phyloP scores from a whole-genome alignment of 2,888 invertebrate genomes.

The Trissolcus brochymenae region DNA sequence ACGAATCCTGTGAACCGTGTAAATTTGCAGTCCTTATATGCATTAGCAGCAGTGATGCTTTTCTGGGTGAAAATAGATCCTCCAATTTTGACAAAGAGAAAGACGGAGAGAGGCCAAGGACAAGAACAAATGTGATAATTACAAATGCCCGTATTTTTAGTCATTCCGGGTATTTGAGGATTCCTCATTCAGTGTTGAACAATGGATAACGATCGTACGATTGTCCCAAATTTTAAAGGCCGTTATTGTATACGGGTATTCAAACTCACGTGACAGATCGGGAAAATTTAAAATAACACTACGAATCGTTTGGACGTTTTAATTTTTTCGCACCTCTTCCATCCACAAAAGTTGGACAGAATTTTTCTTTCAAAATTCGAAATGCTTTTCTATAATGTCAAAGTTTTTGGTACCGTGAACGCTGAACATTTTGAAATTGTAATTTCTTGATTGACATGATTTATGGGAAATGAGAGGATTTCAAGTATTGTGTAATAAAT shows the following conservation, averaged over 20 bases:
- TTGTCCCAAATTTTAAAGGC: constrained; percentile 54
- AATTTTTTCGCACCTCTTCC: neutral
- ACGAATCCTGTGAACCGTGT: constrained; percentile 31
- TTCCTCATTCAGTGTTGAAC: constrained; percentile 49
- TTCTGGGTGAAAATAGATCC: constrained; percentile 38
- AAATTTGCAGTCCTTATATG: constrained; percentile 23
- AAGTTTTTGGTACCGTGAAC: too few species aligned
- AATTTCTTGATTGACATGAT: too few species aligned
- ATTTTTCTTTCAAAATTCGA: neutral
- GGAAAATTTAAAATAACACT: constrained; percentile 15
- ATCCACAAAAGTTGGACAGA: too few species aligned
- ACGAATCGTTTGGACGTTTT: too few species aligned
- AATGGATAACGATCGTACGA: constrained; percentile 53
- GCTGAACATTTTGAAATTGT: too few species aligned
- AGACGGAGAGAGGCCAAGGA: constrained; percentile 48
- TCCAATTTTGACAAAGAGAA: constrained; percentile 21
- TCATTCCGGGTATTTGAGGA: constrained; percentile 49
- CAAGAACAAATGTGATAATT: constrained; percentile 56
- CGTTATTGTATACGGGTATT: constrained; percentile 48
- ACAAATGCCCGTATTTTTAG: constrained; percentile 57
- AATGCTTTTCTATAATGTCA: too few species aligned
- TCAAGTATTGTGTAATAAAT: too few species aligned
- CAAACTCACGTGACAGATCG: constrained; percentile 41
- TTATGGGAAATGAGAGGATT: too few species aligned
- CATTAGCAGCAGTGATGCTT: constrained; percentile 42